A percentile compares a stretch with the other conserved stretches of the same genome.
phyloP scores from a whole-genome alignment of 1,140 invertebrate species.

The Drosophila grimshawi region DNA sequence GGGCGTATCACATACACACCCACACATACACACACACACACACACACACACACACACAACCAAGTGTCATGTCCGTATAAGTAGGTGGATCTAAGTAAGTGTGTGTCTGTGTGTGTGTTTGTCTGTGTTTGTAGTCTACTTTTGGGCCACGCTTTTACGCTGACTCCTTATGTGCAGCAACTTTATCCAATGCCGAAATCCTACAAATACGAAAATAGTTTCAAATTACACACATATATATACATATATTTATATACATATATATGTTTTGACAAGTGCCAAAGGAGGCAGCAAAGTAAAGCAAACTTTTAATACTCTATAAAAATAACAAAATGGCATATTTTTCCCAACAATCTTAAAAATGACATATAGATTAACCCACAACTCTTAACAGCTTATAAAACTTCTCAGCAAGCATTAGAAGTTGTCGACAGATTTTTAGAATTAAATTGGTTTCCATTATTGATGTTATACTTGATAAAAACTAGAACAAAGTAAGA shows the following conservation, averaged over 20 bases:
- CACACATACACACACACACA: slow-evolving; percentile 20
- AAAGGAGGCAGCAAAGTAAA: neutral
- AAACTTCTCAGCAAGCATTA: neutral
- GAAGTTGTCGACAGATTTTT: no score
- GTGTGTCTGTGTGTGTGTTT: neutral
- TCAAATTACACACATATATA: slow-evolving; percentile 31
- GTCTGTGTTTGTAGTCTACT: slow-evolving; percentile 38
- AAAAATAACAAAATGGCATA: neutral
- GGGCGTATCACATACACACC: slow-evolving; percentile 52
- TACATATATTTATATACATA: neutral
- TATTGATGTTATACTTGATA: no score
- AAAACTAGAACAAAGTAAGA: no score
- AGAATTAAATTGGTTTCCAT: no score
- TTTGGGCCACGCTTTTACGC: slow-evolving; percentile 58
- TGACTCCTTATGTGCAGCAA: slow-evolving; percentile 40
- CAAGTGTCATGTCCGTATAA: slow-evolving; percentile 1
- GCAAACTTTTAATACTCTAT: slow-evolving; percentile 10
- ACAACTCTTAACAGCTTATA: neutral
- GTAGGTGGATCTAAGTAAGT: neutral
- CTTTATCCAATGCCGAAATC: slow-evolving; percentile 69
- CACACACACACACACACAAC: slow-evolving; percentile 5
- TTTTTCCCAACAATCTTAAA: neutral
- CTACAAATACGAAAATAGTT: slow-evolving; percentile 76
- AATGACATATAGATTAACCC: neutral
- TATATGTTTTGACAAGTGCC: slow-evolving; percentile 17